These are phyloP conservation scores for Mus pahari DNA, from an alignment of 2,113 vertebrate genomes.

Conservation along the genomic window DNA sequence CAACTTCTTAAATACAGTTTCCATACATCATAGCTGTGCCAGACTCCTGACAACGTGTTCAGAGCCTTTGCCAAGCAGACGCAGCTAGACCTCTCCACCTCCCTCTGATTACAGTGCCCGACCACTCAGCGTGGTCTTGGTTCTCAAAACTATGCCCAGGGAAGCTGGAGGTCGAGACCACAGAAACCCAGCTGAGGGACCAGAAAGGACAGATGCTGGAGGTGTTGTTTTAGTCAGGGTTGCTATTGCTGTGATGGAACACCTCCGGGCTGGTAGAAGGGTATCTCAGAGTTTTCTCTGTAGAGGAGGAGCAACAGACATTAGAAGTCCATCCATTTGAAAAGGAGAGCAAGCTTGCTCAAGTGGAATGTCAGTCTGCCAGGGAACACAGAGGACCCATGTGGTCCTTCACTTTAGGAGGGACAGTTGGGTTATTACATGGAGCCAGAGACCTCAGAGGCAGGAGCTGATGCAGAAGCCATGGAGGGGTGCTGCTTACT, in stretches of 20 bases:
- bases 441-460: not conserved
- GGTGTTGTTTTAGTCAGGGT: not conserved
- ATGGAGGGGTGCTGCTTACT: no score
- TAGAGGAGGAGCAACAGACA: not conserved
- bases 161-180: not conserved
- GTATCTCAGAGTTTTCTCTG: not conserved
- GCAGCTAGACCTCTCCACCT: no score
- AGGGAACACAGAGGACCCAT: not conserved
- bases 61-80: not conserved
- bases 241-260: no score
- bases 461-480: no score
- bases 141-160: not conserved
- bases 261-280: not conserved
- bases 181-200: not conserved
- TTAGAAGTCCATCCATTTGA: not conserved
- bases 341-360: not conserved
- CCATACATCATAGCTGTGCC: not conserved
- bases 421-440: rapidly evolving
- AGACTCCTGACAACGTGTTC: not conserved
- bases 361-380: not conserved
- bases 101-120: not conserved
- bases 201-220: not conserved
- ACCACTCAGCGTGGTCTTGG: not conserved
- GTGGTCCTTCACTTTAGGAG: not conserved
- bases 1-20: not conserved